phyloP scores from a whole-genome alignment of 2,113 vertebrate genomes.

The Bufo gargarizans region DNA sequence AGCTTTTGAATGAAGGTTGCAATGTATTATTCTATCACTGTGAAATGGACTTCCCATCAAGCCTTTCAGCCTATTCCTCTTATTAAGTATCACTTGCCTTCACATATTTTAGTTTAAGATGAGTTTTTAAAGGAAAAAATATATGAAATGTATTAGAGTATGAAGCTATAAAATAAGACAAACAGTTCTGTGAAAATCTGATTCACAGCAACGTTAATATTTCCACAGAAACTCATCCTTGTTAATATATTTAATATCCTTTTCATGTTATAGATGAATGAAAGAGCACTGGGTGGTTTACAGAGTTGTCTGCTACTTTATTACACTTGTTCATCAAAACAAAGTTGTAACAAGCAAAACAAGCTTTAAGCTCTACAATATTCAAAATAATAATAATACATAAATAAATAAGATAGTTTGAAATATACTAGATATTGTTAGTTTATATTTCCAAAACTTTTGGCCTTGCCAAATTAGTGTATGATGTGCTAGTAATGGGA shows the following conservation, averaged over 20 bases:
- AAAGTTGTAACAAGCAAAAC: background rate
- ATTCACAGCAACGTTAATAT: slow-evolving; percentile 59
- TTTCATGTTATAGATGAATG: slow-evolving; percentile 51
- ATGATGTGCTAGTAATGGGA: background rate
- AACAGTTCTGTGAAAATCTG: slow-evolving; percentile 58
- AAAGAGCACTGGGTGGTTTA: slow-evolving; percentile 47
- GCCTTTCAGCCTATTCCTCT: slow-evolving; percentile 34
- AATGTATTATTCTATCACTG: slow-evolving; percentile 30
- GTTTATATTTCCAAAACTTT: background rate
- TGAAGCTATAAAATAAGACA: slow-evolving; percentile 57
- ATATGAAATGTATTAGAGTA: slow-evolving; percentile 57
- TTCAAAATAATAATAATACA: no score
- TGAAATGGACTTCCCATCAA: slow-evolving; percentile 39
- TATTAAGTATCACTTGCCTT: slow-evolving; percentile 54
- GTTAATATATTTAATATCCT: slow-evolving; percentile 56
- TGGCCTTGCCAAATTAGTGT: background rate
- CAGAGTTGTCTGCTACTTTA: slow-evolving; percentile 58
- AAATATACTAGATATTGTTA: background rate
- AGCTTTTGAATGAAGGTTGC: slow-evolving; percentile 29
- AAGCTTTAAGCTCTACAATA: background rate
- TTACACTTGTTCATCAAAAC: slow-evolving; percentile 64
- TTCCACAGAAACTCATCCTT: slow-evolving; percentile 56
- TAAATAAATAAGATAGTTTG: no score
- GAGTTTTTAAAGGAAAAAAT: slow-evolving; percentile 43
- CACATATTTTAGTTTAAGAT: slow-evolving; percentile 57